A percentile compares a stretch with the other conserved stretches of the same genome.
Conservation (phyloP, 2,797 vertebrate species). For the Rhodeus uyekii region DNA sequence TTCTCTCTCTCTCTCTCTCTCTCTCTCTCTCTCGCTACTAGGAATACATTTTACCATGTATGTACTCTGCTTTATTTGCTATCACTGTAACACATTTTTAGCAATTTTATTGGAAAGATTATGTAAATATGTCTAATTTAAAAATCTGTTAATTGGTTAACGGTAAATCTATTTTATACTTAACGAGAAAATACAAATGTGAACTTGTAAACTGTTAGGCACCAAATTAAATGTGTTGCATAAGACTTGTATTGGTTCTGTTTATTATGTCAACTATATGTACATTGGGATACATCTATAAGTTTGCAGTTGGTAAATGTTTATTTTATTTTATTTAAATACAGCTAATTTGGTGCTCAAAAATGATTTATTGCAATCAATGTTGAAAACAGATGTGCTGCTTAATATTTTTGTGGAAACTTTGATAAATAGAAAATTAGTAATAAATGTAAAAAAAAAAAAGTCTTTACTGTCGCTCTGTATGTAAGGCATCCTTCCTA, state of each 20-base stretch:
- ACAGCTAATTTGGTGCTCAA: neutral
- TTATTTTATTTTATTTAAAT: too few relatives aligned
- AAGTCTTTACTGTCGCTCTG: too few relatives aligned
- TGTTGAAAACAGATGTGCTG: neutral
- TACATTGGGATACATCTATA: neutral
- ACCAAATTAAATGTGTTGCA: conserved; percentile 1
- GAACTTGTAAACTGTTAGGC: neutral
- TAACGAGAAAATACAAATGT: neutral
- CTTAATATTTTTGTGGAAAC: neutral
- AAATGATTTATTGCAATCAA: neutral
- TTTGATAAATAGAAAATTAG: neutral
- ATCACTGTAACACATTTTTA: conserved; percentile 12
- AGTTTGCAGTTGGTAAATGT: neutral
- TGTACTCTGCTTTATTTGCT: neutral
- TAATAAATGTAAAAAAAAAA: neutral
- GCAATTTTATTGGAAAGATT: neutral
- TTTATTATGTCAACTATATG: neutral
- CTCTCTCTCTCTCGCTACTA: neutral
- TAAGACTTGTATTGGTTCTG: neutral
- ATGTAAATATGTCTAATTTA: neutral
- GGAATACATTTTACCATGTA: neutral
- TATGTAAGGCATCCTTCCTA: too few relatives aligned
- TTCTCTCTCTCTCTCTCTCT: neutral
- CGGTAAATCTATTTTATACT: neutral
- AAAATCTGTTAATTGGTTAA: conserved; percentile 9